A percentile compares a stretch with the other conserved stretches of the same genome.
These are phyloP conservation scores for Colaptes auratus DNA, from an alignment of 2,113 vertebrate genomes.

Conservation along the genomic window DNA sequence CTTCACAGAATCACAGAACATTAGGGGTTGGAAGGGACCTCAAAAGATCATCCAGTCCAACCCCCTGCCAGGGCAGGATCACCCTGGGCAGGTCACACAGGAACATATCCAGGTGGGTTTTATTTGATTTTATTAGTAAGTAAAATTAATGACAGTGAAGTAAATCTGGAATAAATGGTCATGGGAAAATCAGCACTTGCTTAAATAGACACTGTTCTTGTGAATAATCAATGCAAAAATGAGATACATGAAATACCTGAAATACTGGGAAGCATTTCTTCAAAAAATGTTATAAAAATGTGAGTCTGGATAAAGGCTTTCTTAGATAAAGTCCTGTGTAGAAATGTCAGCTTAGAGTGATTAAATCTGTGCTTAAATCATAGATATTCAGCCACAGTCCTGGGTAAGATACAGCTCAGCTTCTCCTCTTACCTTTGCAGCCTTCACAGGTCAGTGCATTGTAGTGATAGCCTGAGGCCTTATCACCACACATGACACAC, in stretches of 20 bases:
- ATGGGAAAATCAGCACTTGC: background rate
- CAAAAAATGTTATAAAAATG: background rate
- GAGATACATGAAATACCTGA: fast-evolving
- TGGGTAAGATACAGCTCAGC: background rate
- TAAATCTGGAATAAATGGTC: background rate
- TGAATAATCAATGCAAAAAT: background rate
- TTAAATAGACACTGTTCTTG: background rate
- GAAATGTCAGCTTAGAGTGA: background rate
- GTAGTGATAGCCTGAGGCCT: constrained; percentile 94
- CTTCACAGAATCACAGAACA: background rate
- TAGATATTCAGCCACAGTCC: background rate
- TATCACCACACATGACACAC: constrained; percentile 93
- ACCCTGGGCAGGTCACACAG: too few species aligned
- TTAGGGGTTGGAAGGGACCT: too few species aligned
- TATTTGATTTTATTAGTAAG: background rate
- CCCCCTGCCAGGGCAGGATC: too few species aligned
- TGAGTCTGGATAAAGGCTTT: background rate
- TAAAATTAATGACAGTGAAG: background rate
- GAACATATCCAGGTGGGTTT: background rate
- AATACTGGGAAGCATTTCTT: background rate
- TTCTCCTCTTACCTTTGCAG: constrained; percentile 88
- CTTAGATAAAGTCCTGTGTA: background rate
- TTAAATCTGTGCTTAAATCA: background rate
- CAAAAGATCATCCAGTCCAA: too few species aligned
- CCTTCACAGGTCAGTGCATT: constrained; percentile 95